A percentile compares a stretch with the other conserved stretches of the same genome.
These are phyloP conservation scores for Cosmia trapezina DNA, from an alignment of 2,888 invertebrate species.

Conservation along the genomic window DNA sequence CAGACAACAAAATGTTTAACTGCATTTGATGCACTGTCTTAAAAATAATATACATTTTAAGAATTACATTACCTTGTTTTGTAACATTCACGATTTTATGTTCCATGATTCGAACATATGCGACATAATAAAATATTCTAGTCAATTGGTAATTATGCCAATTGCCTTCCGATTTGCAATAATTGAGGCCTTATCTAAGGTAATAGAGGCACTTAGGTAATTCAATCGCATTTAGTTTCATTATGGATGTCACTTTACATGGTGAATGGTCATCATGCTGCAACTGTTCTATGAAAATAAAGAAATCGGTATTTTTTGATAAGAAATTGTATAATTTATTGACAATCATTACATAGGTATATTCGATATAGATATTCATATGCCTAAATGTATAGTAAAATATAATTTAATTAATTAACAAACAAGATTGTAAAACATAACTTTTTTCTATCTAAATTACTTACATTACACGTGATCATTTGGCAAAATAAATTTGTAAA, in stretches of 20 bases:
- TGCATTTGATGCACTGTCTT: neutral
- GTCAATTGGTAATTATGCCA: slow-evolving; percentile 20
- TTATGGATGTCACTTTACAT: slow-evolving; percentile 5
- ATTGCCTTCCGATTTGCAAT: slow-evolving; percentile 36
- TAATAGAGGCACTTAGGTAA: slow-evolving; percentile 22
- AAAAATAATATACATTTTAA: neutral
- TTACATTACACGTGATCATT: neutral
- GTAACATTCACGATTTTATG: neutral
- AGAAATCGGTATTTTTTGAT: neutral
- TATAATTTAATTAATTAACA: slow-evolving; percentile 2
- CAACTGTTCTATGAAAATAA: neutral
- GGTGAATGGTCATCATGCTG: neutral
- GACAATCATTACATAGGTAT: slow-evolving; percentile 4
- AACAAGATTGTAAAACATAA: slow-evolving; percentile 17
- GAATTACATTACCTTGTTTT: neutral
- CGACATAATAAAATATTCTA: slow-evolving; percentile 14
- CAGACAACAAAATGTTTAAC: neutral
- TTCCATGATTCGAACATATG: slow-evolving; percentile 4
- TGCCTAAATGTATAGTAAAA: neutral
- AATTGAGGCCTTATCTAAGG: slow-evolving; percentile 34
- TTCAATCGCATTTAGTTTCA: slow-evolving; percentile 25
- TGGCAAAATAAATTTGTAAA: slow-evolving; percentile 4
- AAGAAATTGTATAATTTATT: slow-evolving; percentile 28
- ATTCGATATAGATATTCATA: neutral
- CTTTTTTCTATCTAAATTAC: neutral